These are phyloP conservation scores for Lysandra coridon DNA, from an alignment of 2,888 invertebrate species.

Conservation along the genomic window DNA sequence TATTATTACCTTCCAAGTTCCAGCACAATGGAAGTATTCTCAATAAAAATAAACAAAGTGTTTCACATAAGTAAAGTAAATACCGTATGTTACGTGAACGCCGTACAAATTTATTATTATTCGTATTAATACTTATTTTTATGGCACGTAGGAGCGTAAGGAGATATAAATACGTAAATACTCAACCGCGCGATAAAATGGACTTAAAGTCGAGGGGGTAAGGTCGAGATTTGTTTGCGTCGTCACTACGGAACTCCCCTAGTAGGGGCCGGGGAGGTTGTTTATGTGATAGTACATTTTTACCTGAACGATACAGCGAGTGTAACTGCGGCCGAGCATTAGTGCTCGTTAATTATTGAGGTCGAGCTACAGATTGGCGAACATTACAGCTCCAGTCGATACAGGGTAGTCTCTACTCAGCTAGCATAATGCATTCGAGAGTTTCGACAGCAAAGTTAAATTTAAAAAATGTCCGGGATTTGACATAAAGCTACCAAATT, in stretches of 20 bases:
- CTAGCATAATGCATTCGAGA: too few relatives aligned
- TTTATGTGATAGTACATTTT: conserved; percentile 33
- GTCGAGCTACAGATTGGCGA: neutral
- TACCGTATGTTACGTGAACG: conserved; percentile 28
- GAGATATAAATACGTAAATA: conserved; percentile 31
- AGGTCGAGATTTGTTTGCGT: conserved; percentile 10
- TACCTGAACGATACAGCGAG: conserved; percentile 27
- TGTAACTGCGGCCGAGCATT: conserved; percentile 11
- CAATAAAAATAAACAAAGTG: conserved; percentile 18
- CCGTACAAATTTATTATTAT: conserved; percentile 31
- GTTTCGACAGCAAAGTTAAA: too few relatives aligned
- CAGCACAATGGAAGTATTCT: conserved; percentile 5
- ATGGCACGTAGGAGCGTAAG: conserved; percentile 30
- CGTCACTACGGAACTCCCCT: neutral
- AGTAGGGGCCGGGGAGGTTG: conserved; percentile 27
- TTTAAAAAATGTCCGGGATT: too few relatives aligned
- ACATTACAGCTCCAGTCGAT: neutral
- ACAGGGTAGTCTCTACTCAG: too few relatives aligned
- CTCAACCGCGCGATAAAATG: neutral
- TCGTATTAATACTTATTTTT: conserved; percentile 32
- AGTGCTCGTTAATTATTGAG: conserved; percentile 29
- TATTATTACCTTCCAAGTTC: neutral
- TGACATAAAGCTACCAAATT: too few relatives aligned
- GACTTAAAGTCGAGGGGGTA: neutral
- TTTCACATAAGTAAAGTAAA: conserved; percentile 28